These are phyloP conservation scores for Actinia tenebrosa DNA, from an alignment of 64 coral and sea anemone species.

Conservation along the genomic window DNA sequence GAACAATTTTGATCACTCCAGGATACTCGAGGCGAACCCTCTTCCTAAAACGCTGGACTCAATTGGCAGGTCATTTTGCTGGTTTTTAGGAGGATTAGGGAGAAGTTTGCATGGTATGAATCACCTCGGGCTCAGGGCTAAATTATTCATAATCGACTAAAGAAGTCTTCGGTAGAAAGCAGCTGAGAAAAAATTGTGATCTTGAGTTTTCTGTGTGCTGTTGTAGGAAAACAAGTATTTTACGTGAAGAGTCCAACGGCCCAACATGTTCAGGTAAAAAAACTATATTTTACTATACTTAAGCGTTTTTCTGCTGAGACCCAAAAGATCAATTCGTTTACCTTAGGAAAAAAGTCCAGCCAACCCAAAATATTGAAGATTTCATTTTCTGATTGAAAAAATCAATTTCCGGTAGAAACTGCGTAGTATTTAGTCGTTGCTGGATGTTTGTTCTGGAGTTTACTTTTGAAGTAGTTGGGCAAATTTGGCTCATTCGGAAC, in stretches of 20 bases:
- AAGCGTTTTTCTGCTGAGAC: not conserved
- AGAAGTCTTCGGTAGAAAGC: not conserved
- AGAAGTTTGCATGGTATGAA: not conserved
- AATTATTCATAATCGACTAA: slow-evolving; percentile 5
- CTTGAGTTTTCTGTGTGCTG: not conserved
- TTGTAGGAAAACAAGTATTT: not conserved
- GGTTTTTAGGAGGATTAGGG: not conserved
- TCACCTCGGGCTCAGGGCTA: not conserved
- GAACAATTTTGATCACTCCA: not conserved
- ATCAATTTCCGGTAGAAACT: slow-evolving; percentile 16
- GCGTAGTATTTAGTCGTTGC: not conserved
- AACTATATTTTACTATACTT: not conserved
- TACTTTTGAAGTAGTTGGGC: slow-evolving; percentile 14
- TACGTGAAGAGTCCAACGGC: not conserved
- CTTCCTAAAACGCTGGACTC: not conserved
- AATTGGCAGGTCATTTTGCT: slow-evolving; percentile 11
- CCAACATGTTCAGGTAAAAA: slow-evolving; percentile 11
- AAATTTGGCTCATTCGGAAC: slow-evolving; percentile 24
- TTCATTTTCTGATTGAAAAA: slow-evolving; percentile 24
- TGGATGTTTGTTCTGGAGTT: slow-evolving; percentile 17
- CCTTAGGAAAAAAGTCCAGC: not conserved
- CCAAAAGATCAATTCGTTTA: not conserved
- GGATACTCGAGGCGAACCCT: not conserved
- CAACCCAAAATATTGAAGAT: slow-evolving; percentile 10
- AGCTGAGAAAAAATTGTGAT: not conserved